Evolutionary conservation across 2,797 vertebrate genomes (phyloP).

Genomic region (Spondyliosoma cantharus): DNA sequence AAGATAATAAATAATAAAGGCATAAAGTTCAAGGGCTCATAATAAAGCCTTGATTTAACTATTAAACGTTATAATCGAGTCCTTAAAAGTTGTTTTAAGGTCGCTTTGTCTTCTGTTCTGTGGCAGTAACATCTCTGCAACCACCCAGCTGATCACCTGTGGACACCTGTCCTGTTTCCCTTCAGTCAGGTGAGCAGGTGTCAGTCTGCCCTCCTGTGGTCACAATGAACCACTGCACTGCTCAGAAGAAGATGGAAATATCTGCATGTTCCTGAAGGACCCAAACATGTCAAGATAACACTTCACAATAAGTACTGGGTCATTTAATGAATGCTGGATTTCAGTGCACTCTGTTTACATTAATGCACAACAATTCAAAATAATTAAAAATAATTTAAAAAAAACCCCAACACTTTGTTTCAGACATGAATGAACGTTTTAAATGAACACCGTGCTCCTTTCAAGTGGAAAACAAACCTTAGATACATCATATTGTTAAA

Average conservation of each 20-base stretch:
- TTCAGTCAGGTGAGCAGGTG: neutral
- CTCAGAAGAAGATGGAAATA: neutral
- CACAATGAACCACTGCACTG: neutral
- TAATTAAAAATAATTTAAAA: too few species aligned
- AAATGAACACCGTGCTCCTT: too few species aligned
- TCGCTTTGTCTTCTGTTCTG: neutral
- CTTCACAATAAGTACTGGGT: too few species aligned
- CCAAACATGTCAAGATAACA: too few species aligned
- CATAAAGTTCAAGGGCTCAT: neutral
- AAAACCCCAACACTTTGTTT: too few species aligned
- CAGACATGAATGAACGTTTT: too few species aligned
- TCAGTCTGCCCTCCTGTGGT: conserved; percentile 19
- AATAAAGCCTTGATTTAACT: neutral
- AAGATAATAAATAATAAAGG: neutral
- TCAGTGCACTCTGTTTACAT: too few species aligned
- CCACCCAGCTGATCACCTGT: neutral
- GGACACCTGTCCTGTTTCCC: neutral
- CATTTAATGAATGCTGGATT: too few species aligned
- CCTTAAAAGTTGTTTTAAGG: neutral
- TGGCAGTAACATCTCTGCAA: neutral
- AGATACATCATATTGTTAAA: too few species aligned
- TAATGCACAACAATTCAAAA: too few species aligned
- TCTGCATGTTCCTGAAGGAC: neutral
- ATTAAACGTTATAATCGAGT: neutral
- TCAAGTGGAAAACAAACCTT: too few species aligned